Conservation (phyloP, 2,113 vertebrate species). For the Corythornis madagascariensis region DNA sequence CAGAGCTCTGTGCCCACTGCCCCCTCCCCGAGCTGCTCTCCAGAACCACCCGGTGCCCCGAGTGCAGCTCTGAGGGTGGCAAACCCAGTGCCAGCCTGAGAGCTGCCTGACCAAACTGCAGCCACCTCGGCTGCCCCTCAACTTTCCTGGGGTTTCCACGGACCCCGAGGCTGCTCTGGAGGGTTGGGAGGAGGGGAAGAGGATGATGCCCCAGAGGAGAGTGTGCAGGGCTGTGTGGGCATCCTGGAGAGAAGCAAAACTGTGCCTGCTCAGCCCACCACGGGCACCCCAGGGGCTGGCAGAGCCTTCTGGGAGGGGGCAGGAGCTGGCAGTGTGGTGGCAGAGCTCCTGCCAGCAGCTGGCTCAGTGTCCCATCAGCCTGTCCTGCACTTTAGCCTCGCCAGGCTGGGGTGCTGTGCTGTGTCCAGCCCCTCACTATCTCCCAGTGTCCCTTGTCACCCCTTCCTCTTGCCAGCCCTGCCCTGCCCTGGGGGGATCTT, state of each 20-base stretch:
- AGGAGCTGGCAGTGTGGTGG: neutral
- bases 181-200: neutral
- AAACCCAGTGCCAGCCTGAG: neutral
- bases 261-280: neutral
- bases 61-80: neutral
- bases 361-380: neutral
- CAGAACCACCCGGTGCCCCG: neutral
- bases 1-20: neutral
- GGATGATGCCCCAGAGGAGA: neutral
- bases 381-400: conserved; percentile 18
- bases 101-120: neutral
- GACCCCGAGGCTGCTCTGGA: neutral
- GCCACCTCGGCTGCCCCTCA: neutral
- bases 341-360: neutral
- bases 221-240: neutral
- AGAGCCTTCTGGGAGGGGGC: neutral
- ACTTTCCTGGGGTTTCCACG: neutral
- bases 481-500: too few species aligned
- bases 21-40: neutral
- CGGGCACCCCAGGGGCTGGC: neutral
- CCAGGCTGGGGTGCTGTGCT: neutral
- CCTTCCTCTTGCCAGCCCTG: neutral
- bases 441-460: neutral
- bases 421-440: neutral
- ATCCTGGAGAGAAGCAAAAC: neutral